These are phyloP conservation scores for Steinernema hermaphroditum DNA, from an alignment of 2,888 invertebrate species.

Conservation along the genomic window DNA sequence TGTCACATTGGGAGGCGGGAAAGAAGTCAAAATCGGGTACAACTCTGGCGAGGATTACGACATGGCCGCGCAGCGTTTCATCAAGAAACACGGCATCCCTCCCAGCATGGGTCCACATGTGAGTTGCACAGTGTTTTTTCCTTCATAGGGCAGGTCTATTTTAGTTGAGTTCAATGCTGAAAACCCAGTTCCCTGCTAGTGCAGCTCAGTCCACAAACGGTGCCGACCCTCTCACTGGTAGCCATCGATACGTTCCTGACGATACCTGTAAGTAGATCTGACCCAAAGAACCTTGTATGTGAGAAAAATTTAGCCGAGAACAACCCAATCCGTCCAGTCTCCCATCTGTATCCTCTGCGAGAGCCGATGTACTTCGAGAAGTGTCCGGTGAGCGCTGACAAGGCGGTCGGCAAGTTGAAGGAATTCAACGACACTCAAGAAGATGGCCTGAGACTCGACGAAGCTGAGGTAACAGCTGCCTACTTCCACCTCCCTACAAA, in stretches of 20 bases:
- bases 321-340: not conserved
- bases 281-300: too few species aligned
- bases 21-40: slow-evolving; percentile 85
- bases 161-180: slow-evolving; percentile 47
- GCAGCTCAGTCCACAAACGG: slow-evolving; percentile 36
- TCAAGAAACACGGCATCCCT: too few species aligned
- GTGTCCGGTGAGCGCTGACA: slow-evolving; percentile 62
- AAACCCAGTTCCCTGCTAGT: slow-evolving; percentile 25
- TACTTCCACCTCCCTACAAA: not conserved
- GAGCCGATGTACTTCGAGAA: slow-evolving; percentile 51
- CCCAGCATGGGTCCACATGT: too few species aligned
- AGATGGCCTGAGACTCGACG: slow-evolving; percentile 26
- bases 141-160: too few species aligned
- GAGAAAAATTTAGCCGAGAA: slow-evolving; percentile 8
- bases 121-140: too few species aligned
- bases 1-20: slow-evolving; percentile 90
- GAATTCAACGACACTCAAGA: slow-evolving; percentile 51
- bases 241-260: too few species aligned
- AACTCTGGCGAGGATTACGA: slow-evolving; percentile 89
- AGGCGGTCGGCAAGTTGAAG: slow-evolving; percentile 49
- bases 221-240: too few species aligned
- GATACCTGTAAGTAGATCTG: too few species aligned
- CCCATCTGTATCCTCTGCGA: slow-evolving; percentile 46
- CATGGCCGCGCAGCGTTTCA: slow-evolving; percentile 83
- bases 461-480: slow-evolving; percentile 29